phyloP scores from a whole-genome alignment of 2,888 invertebrate genomes.

The Himalopsyche anomala region DNA sequence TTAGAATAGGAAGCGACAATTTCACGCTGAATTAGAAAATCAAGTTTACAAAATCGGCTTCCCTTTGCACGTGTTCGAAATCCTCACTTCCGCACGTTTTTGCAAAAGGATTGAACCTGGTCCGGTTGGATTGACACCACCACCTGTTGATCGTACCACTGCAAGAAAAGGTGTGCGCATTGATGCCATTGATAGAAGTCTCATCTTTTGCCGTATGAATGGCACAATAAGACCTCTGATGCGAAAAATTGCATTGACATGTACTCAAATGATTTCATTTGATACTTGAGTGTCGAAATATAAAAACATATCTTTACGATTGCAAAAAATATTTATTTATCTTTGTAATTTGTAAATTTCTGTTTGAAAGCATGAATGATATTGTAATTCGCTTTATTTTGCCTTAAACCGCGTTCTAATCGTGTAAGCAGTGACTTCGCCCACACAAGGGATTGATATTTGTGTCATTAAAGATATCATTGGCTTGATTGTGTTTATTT shows the following conservation, averaged over 20 bases:
- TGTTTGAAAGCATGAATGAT: too few species aligned
- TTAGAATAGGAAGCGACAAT: constrained; percentile 61
- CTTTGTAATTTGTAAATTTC: too few species aligned
- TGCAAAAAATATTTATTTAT: too few species aligned
- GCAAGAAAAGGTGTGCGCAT: constrained; percentile 15
- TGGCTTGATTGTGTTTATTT: too few species aligned
- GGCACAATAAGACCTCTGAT: neutral
- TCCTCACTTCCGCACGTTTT: constrained; percentile 63
- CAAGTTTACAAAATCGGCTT: constrained; percentile 47
- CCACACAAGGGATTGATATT: too few species aligned
- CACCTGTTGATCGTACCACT: constrained; percentile 48
- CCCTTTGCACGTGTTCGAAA: constrained; percentile 62
- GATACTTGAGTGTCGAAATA: neutral
- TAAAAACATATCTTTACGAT: too few species aligned
- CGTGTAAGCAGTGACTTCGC: too few species aligned
- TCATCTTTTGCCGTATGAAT: constrained; percentile 20
- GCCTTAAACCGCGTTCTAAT: too few species aligned
- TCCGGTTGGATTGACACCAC: constrained; percentile 3
- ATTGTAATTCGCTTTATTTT: too few species aligned
- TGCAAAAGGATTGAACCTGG: constrained; percentile 41
- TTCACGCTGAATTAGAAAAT: constrained; percentile 56
- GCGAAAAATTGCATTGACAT: constrained; percentile 21
- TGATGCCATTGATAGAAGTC: constrained; percentile 27
- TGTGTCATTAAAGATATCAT: too few species aligned
- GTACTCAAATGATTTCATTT: neutral